Base-by-base conservation (phyloP, 2,113 vertebrate species). In the Pao palembangensis region DNA sequence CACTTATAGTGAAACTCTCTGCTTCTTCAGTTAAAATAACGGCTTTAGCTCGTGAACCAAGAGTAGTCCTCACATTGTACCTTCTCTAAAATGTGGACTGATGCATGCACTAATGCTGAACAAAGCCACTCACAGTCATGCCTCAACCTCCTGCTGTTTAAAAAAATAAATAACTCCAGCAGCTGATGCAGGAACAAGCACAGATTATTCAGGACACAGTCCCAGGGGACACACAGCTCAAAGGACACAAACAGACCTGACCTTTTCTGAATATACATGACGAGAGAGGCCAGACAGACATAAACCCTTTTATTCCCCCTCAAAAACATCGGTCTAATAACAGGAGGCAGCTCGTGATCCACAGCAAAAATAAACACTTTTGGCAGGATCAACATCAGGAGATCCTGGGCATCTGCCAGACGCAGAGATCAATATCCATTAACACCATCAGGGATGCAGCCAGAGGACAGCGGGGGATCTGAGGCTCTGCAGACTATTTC, bases 211-310 rank as follows among this genome's bases (percentile, higher is more conserved):
- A 69, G 79, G 71, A 83, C 78, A 80, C 63, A 64, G 63, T 67
- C 76, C 69, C 61, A 0, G 23, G 53, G 76, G 70, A 81, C 51
- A 28, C 57, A 44, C 52, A 48, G 74, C 64, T 67, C 64, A 42
- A 38, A 38, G 34, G 34, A 56, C 67, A 59, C 44, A 54, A 62
- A 58, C 79, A 65, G 78, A 79, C 64, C 43, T 76, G 75, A 85
- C 81, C 85, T 74, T 76, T 62, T 70, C 53, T 82, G 58, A 75
- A 87, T 81, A 84, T 81, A 78, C 74, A 83, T 80, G 71, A 55
- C 0, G 21, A 42, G 19, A 53, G 59, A 43, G 64, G 70, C 13
- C 47, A 66, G 28, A 68, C 65, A 71, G 48, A 67, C 56, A 20
- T 19, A 75, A 69, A 67, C 67, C 52, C 55, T 61, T 51, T 44